These are phyloP conservation scores for Neodiprion virginianus DNA, from an alignment of 1,140 invertebrate species.

Conservation along the genomic window DNA sequence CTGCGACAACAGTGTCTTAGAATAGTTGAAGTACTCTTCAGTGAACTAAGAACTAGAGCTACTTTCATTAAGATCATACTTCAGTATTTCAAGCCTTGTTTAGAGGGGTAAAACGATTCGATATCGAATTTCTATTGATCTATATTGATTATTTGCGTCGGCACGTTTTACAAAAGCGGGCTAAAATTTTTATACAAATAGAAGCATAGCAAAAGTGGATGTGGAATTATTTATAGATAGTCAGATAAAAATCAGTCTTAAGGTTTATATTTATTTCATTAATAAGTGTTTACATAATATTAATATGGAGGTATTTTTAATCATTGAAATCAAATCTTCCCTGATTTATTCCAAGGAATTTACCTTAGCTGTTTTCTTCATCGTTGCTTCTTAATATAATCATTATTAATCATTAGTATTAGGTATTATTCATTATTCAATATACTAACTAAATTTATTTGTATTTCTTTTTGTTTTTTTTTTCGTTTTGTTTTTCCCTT, in stretches of 20 bases:
- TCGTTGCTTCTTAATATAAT: conserved; percentile 27
- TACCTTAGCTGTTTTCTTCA: conserved; percentile 13
- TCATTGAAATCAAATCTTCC: conserved; percentile 52
- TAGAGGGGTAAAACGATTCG: no score
- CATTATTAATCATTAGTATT: conserved; percentile 16
- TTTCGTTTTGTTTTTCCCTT: neutral
- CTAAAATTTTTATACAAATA: no score
- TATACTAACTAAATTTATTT: conserved; percentile 32
- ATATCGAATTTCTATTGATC: no score
- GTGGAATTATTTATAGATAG: no score
- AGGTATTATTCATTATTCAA: conserved; percentile 18
- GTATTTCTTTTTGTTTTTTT: conserved; percentile 27
- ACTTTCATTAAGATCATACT: no score
- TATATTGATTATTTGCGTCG: no score
- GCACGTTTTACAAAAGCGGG: no score
- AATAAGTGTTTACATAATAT: conserved; percentile 55
- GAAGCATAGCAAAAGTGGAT: no score
- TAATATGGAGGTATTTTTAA: conserved; percentile 56
- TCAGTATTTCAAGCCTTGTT: no score
- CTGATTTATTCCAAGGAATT: conserved; percentile 40
- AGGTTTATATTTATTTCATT: conserved; percentile 58
- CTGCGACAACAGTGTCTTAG: no score
- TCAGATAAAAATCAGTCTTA: conserved; percentile 48
- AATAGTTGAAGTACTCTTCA: no score
- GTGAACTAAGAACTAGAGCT: neutral